Conservation (phyloP, 1,140 invertebrate genomes). For the Drosophila mojavensis region DNA sequence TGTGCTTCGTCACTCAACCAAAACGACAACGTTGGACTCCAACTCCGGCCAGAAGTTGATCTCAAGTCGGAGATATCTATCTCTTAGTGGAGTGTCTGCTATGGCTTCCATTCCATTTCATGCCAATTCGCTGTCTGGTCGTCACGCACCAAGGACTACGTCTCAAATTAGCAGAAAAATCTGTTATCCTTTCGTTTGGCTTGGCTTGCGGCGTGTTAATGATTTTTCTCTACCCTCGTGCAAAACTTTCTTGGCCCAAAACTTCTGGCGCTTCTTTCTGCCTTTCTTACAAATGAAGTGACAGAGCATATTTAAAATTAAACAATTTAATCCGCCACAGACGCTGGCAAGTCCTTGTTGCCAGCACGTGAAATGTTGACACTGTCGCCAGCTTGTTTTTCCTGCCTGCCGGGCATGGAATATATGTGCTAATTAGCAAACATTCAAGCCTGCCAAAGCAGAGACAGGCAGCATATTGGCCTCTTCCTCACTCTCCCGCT, state of each 20-base stretch:
- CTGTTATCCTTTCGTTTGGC: slow-evolving; percentile 84
- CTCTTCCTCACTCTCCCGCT: background rate
- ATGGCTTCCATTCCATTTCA: background rate
- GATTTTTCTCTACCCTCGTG: slow-evolving; percentile 68
- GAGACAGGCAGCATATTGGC: slow-evolving; percentile 6
- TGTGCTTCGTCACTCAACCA: slow-evolving; percentile 77
- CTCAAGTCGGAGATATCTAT: slow-evolving; percentile 60
- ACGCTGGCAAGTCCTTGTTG: slow-evolving; percentile 26
- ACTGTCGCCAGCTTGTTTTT: slow-evolving; percentile 63
- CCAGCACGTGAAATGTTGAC: slow-evolving; percentile 75
- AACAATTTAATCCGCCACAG: slow-evolving; percentile 79
- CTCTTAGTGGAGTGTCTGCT: slow-evolving; percentile 43
- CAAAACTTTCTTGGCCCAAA: slow-evolving; percentile 16
- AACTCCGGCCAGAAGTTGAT: slow-evolving; percentile 70
- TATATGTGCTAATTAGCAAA: slow-evolving; percentile 81
- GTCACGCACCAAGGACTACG: slow-evolving; percentile 83
- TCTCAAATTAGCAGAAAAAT: slow-evolving; percentile 84
- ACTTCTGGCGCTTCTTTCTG: slow-evolving; percentile 17
- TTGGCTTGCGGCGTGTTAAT: slow-evolving; percentile 84
- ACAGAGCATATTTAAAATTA: slow-evolving; percentile 84
- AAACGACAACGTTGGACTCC: slow-evolving; percentile 52
- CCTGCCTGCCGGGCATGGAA: slow-evolving; percentile 61
- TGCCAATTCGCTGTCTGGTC: slow-evolving; percentile 33
- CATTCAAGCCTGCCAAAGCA: slow-evolving; percentile 51
- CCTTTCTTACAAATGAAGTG: slow-evolving; percentile 76